A percentile compares a stretch with the other conserved stretches of the same genome.
phyloP scores from a whole-genome alignment of 2,888 invertebrate genomes.

The Mermis nigrescens region DNA sequence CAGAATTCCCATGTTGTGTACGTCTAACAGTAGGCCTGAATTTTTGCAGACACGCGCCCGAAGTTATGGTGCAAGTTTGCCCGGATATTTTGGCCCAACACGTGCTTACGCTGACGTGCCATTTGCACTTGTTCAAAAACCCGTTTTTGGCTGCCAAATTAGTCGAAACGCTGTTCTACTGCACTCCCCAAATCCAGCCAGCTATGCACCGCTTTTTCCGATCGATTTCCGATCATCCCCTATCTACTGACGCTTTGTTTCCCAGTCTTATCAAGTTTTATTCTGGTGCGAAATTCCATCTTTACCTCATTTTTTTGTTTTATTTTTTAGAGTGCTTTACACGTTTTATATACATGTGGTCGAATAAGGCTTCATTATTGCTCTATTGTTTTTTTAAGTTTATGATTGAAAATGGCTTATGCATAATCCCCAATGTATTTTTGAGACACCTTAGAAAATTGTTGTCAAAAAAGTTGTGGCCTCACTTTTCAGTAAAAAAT shows the following conservation, averaged over 20 bases:
- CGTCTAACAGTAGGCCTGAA: slow-evolving; percentile 56
- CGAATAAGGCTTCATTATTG: too few relatives aligned
- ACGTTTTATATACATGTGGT: too few relatives aligned
- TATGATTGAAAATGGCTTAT: too few relatives aligned
- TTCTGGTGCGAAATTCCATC: too few relatives aligned
- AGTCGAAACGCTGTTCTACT: slow-evolving; percentile 53
- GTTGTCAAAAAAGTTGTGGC: too few relatives aligned
- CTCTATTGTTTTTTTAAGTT: too few relatives aligned
- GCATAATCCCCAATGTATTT: too few relatives aligned
- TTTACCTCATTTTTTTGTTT: too few relatives aligned
- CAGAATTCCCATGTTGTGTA: too few relatives aligned
- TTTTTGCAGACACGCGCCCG: slow-evolving; percentile 49
- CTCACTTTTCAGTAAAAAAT: too few relatives aligned
- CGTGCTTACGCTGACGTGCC: slow-evolving; percentile 70
- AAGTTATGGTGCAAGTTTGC: slow-evolving; percentile 52
- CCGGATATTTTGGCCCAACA: slow-evolving; percentile 67
- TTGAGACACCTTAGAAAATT: too few relatives aligned
- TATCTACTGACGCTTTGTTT: slow-evolving; percentile 59
- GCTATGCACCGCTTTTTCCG: slow-evolving; percentile 42
- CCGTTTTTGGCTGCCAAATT: slow-evolving; percentile 91
- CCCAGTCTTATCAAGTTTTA: slow-evolving; percentile 92
- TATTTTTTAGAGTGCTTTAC: too few relatives aligned
- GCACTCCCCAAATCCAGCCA: slow-evolving; percentile 40
- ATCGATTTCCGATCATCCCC: slow-evolving; percentile 65
- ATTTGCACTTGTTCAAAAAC: slow-evolving; percentile 73